phyloP scores from a whole-genome alignment of 2,113 vertebrate species.

The Equus quagga region DNA sequence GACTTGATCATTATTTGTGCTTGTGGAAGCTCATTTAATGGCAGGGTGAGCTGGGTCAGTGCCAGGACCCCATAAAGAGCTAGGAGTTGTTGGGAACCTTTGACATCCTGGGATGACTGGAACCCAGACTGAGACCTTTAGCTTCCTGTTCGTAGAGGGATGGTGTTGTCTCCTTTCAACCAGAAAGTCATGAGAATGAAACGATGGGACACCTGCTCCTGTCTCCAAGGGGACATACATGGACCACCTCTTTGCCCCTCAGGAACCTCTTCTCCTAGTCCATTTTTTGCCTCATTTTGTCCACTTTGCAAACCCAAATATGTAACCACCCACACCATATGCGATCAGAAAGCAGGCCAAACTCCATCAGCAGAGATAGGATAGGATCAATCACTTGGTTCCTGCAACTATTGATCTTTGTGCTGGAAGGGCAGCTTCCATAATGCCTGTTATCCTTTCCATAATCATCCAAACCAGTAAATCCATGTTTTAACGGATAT shows the following conservation, averaged over 20 bases:
- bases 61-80: neutral
- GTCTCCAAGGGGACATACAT: neutral
- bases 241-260: neutral
- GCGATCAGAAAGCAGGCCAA: neutral
- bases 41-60: neutral
- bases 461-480: neutral
- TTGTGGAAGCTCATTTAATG: fast-evolving
- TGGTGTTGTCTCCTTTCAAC: neutral
- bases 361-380: neutral
- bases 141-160: neutral
- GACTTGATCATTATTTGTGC: fast-evolving
- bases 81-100: neutral
- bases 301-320: neutral
- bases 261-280: neutral
- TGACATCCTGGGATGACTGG: neutral
- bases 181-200: neutral
- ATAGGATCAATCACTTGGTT: neutral
- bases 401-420: neutral
- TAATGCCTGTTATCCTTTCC: neutral
- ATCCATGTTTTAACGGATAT: neutral
- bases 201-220: neutral
- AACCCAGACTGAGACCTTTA: neutral
- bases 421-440: neutral
- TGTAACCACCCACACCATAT: too few species aligned
- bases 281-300: neutral